Base-by-base conservation (phyloP, 2,888 invertebrate species). In the Hofmannophila pseudospretella region DNA sequence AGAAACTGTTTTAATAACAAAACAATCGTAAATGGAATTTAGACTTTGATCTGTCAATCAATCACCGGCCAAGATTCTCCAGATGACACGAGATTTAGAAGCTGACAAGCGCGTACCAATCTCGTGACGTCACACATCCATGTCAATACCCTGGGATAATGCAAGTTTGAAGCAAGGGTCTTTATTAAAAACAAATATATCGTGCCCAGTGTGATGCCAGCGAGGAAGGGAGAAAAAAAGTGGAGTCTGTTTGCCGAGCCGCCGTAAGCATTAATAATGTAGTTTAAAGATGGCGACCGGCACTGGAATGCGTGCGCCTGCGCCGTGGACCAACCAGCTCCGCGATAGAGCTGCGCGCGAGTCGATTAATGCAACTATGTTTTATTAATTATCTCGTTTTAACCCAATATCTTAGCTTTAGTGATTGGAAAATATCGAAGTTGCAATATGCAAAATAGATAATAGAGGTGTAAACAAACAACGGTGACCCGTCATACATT, bases 191-290 rank as follows among this genome's bases (percentile, higher is more conserved):
- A 77, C 79, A 81, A 80, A 81, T 77, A 79, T 58, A 67, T 67
- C 62, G 49, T 42, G 54, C 51, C 50, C 67, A 49, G 66, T 59
- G 54, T 66, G 49, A 49, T 55, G 56, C 51, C 50, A n/a, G n/a
- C n/a, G 53, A 48, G 44, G 49, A 58, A 48, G 49, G 54, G 53
- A 58, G 51, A 52, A 65, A 75, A 76, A 74, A 69, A 54, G 55
- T 53, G n/a, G 54, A 49, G 50, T 54, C 52, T 62, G 76, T 70
- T 71, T 66, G 73, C 68, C 63, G 71, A 63, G 66, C 67, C 54
- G 53, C 39, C 37, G 77, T 68, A 63, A 68, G 78, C 82, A 81
- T 82, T 82, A 80, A 82, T 84, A 81, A 84, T 84, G 81, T 78
- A 82, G 72, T 78, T 77, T 77, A 72, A 85, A 85, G 77, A 84